Base-by-base conservation (phyloP, 1,140 invertebrate genomes). In the Nasonia giraulti region DNA sequence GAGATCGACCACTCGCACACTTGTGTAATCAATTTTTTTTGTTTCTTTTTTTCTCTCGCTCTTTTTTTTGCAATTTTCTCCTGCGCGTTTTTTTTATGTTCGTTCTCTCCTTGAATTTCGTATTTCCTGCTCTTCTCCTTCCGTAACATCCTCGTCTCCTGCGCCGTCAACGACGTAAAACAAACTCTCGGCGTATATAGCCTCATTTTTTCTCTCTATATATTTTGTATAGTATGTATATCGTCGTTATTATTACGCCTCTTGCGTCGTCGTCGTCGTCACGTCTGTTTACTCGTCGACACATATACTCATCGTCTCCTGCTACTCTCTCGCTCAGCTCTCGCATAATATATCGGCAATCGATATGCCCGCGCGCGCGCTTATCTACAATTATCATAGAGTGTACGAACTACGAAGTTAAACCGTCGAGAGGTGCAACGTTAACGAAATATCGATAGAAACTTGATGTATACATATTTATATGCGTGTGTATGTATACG, bases 391-490 rank as follows among this genome's bases (percentile, higher is more conserved):
- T 78, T 75, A 85, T 87, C 62, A 62, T 84, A 87, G 86, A 40
- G 47, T 71, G 20, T 81, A 86, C 83, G 83, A 84, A 77, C 84
- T 87, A 87, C 76, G 68, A 87, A 87, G 84, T 84, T 85, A 76
- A 79, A 87, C 71, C 78, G 85, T 84, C 86, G 85, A 87, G 80
- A 86, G 84, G 84, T 87, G 89, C 86, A 89, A 88, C 85, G 80
- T 88, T 85, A 89, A 88, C 86, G 87, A 88, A 89, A 88, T 87
- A 85, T 87, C 55, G 76, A 87, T 89, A 88, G 86, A 89, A 89
- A 88, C 83, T 88, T 87, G 44, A 87, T 85, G 79, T 88, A 87
- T 88, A 87, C 27, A 81, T 88, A 79, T 75, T 66, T 84, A 75
- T 87, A 47, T 86, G 79, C 40, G 40, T 86, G 40, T 86, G 37